These are phyloP conservation scores for Argopecten irradians DNA, from an alignment of 1,140 invertebrate species.

Conservation along the genomic window DNA sequence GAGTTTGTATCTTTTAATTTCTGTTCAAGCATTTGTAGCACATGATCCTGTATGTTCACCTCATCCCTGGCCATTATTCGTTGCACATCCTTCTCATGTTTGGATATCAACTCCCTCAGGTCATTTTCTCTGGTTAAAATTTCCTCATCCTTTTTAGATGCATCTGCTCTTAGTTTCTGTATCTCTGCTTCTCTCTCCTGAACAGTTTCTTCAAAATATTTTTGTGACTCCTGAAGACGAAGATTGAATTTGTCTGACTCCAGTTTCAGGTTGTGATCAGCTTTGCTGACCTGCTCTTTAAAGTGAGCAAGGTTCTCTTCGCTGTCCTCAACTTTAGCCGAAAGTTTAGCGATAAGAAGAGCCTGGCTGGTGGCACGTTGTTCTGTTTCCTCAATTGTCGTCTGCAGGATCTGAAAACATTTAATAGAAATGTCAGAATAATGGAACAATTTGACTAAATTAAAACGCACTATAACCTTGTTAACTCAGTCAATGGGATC, in stretches of 20 bases:
- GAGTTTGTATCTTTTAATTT: constrained; percentile 72
- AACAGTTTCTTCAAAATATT: constrained; percentile 74
- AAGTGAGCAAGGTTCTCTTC: constrained; percentile 66
- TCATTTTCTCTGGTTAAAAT: constrained; percentile 67
- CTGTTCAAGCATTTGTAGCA: constrained; percentile 73
- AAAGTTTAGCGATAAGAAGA: constrained; percentile 68
- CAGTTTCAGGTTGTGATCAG: constrained; percentile 67
- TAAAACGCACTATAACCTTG: background rate
- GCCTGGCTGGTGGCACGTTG: constrained; percentile 66
- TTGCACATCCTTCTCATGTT: constrained; percentile 72
- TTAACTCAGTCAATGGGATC: background rate
- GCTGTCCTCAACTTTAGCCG: constrained; percentile 67
- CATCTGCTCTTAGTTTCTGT: constrained; percentile 57
- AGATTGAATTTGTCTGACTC: constrained; percentile 70
- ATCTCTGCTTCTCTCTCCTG: constrained; percentile 67
- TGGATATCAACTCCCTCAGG: constrained; percentile 66
- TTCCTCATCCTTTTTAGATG: constrained; percentile 68
- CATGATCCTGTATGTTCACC: constrained; percentile 69
- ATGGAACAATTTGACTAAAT: background rate
- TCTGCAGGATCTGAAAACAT: constrained; percentile 67
- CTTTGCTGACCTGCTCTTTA: constrained; percentile 63
- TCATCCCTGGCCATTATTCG: constrained; percentile 69
- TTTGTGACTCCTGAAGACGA: constrained; percentile 69
- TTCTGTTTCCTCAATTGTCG: constrained; percentile 68
- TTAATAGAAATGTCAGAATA: background rate